These are phyloP conservation scores for Macaria notata DNA, from an alignment of 2,888 invertebrate species.

Conservation along the genomic window DNA sequence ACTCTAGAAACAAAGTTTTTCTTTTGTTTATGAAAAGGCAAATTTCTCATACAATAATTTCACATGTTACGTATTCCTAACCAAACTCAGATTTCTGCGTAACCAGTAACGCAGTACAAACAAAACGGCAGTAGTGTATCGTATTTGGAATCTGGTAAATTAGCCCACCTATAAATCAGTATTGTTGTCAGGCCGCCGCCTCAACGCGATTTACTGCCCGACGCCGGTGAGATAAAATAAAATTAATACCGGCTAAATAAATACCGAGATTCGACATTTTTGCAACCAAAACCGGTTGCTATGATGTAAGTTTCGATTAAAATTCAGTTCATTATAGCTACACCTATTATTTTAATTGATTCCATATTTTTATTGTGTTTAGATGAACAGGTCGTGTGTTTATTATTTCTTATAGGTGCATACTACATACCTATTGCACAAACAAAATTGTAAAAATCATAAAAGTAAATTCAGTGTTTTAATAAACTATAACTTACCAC, in stretches of 20 bases:
- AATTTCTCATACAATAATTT: too few relatives aligned
- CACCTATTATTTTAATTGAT: not conserved
- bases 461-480: too few relatives aligned
- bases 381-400: not conserved
- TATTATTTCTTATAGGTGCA: not conserved
- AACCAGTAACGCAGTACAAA: too few relatives aligned
- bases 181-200: constrained; percentile 39
- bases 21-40: too few relatives aligned
- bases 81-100: too few relatives aligned
- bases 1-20: too few relatives aligned
- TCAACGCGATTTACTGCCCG: constrained; percentile 36
- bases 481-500: too few relatives aligned
- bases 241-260: constrained; percentile 31
- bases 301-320: constrained; percentile 13
- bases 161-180: constrained; percentile 45
- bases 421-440: too few relatives aligned
- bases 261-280: constrained; percentile 30
- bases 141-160: constrained; percentile 37
- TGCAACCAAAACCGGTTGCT: constrained; percentile 27
- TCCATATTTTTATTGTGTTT: not conserved
- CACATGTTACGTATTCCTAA: too few relatives aligned
- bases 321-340: not conserved
- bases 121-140: constrained; percentile 10
- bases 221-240: constrained; percentile 28
- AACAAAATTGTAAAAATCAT: too few relatives aligned